Base-by-base conservation (phyloP, 1,140 invertebrate species). In the Monomorium pharaonis region DNA sequence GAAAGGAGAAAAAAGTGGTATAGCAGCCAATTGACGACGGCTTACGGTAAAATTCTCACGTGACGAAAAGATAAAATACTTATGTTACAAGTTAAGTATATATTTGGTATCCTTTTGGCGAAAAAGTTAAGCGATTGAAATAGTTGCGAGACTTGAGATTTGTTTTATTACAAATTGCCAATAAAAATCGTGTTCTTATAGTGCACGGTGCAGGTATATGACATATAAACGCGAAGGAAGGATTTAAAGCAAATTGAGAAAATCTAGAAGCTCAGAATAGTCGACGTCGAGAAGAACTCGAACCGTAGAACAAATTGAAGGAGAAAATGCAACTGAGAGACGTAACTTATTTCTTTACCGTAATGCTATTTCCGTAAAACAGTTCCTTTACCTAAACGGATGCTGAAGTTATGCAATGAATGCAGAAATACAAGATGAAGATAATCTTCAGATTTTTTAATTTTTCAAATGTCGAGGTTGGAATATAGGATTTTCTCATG, bases 1-100 rank as follows among this genome's bases (percentile, higher is more conserved):
- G 84, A 90, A 91, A 37, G 33, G 18, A 65, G 21, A 56, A 91
- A 92, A 90, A 87, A 90, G 91, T 90, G 84, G 80, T 90, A 87
- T 74, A 78, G 83, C 85, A 69, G 72, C 62, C 80, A 91, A 91
- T 92, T 87, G 87, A 91, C 88, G 70, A 56, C 37, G 80, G 85
- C 33, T 65, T 60, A 75, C 74, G 75, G 63, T 88, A 76, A 89
- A 91, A 89, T 88, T 88, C 74, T 88, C 86, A 89, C 87, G 74
- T 84, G 75, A 51, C 74, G 67, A 84, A 86, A 86, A 63, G 49
- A 76, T 33, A 27, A 51, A 72, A n/a, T 60, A 63, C 37, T 69
- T 81, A 58, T 33, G 42, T 85, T 75, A 51, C 51, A 67, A 56
- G 69, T 88, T 86, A 67, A 3, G 21, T 30, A 27, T 56, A 83